phyloP scores from a whole-genome alignment of 2,888 invertebrate genomes.

The Odontothrips loti region DNA sequence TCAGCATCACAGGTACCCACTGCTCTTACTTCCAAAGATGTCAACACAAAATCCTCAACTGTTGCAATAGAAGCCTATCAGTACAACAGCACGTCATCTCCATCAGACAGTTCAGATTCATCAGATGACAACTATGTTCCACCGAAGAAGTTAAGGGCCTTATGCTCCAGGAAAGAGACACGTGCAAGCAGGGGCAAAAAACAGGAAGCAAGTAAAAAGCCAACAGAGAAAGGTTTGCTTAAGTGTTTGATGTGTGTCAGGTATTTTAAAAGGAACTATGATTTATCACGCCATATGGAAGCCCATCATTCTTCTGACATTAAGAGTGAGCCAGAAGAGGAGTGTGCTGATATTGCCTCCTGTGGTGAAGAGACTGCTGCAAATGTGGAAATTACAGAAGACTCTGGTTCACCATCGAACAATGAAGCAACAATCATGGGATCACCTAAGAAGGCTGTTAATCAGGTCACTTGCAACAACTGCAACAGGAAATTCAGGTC shows the following conservation, averaged over 20 bases:
- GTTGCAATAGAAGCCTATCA: neutral
- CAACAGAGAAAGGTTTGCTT: neutral
- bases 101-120: conserved; percentile 8
- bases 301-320: neutral
- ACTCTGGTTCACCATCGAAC: neutral
- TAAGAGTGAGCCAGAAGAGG: neutral
- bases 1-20: no score
- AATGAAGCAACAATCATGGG: neutral
- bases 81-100: neutral
- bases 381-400: neutral
- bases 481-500: neutral
- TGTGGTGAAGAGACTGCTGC: neutral
- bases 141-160: neutral
- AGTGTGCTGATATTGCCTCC: neutral
- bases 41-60: neutral
- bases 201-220: neutral
- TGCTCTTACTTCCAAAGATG: no score
- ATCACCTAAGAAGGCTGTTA: neutral
- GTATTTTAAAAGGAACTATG: neutral
- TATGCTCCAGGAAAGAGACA: neutral
- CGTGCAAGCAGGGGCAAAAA: neutral
- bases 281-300: neutral
- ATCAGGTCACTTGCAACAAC: conserved; percentile 2
- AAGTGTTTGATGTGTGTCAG: neutral
- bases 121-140: conserved; percentile 13